Evolutionary conservation across 2,797 vertebrate genomes (phyloP).

Genomic region (Epinephelus awoara): DNA sequence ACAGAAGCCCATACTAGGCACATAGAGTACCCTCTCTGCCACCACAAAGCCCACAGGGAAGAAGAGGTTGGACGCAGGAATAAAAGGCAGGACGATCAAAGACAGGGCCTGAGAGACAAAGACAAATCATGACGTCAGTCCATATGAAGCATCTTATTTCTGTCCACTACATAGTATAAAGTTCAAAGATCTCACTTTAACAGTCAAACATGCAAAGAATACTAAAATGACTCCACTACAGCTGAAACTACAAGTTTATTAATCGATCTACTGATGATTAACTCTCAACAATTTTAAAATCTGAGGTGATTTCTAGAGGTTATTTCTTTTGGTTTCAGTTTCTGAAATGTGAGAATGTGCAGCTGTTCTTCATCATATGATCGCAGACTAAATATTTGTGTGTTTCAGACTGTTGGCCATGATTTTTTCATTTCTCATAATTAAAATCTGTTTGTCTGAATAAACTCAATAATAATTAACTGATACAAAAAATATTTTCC

Average conservation of each 20-base stretch:
- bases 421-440: neutral
- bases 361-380: neutral
- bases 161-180: neutral
- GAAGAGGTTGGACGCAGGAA: conserved; percentile 98
- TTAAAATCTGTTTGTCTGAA: neutral
- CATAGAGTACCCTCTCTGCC: conserved; percentile 96
- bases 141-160: neutral
- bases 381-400: too few species aligned
- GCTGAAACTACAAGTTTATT: neutral
- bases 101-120: conserved; percentile 90
- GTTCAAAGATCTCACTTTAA: neutral
- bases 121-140: neutral
- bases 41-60: conserved; percentile 99
- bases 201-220: neutral
- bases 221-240: too few species aligned
- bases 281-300: neutral
- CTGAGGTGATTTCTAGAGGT: too few species aligned
- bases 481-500: neutral
- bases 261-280: neutral
- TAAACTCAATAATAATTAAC: neutral
- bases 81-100: conserved; percentile 95
- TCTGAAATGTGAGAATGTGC: neutral
- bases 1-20: conserved; percentile 99
- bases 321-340: neutral
- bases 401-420: neutral